Conservation (phyloP, 2,888 invertebrate genomes). For the Dynastes grantii region DNA sequence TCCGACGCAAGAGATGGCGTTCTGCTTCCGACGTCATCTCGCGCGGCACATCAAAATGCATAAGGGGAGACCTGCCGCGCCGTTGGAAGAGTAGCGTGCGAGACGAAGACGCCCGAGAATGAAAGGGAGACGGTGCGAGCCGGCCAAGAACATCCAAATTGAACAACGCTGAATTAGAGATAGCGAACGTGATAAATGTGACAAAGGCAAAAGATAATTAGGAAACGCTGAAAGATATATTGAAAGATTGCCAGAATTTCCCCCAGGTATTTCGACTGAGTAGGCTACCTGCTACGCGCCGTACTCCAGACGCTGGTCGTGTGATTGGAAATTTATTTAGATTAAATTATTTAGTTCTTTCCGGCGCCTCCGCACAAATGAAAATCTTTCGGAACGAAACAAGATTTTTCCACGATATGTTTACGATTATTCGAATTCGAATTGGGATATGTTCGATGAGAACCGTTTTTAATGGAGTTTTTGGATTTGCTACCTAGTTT, state of each 20-base stretch:
- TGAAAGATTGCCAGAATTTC: slow-evolving; percentile 53
- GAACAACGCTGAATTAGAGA: slow-evolving; percentile 55
- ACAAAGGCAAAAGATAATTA: slow-evolving; percentile 56
- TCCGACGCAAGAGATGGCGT: slow-evolving; percentile 24
- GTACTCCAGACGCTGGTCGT: neutral
- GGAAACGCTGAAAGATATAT: slow-evolving; percentile 56
- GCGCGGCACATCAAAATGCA: slow-evolving; percentile 38
- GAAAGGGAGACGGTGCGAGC: slow-evolving; percentile 33
- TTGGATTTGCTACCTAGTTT: no score
- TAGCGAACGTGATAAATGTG: slow-evolving; percentile 56
- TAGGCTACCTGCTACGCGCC: neutral
- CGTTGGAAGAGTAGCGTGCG: neutral
- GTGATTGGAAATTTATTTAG: slow-evolving; percentile 50
- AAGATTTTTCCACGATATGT: neutral
- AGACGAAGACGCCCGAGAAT: slow-evolving; percentile 33
- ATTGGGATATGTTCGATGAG: no score
- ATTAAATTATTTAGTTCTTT: slow-evolving; percentile 49
- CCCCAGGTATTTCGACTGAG: slow-evolving; percentile 45
- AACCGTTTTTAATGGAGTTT: no score
- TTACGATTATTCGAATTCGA: no score
- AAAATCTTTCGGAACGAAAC: slow-evolving; percentile 2
- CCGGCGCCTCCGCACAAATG: slow-evolving; percentile 13
- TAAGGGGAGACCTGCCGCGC: slow-evolving; percentile 20
- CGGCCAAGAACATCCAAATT: slow-evolving; percentile 52
- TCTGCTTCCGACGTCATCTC: slow-evolving; percentile 18